Evolutionary conservation across 1,140 invertebrate genomes (phyloP), one percentile per base, ranked within the genome.

Genomic region (Dryas iulia): DNA sequence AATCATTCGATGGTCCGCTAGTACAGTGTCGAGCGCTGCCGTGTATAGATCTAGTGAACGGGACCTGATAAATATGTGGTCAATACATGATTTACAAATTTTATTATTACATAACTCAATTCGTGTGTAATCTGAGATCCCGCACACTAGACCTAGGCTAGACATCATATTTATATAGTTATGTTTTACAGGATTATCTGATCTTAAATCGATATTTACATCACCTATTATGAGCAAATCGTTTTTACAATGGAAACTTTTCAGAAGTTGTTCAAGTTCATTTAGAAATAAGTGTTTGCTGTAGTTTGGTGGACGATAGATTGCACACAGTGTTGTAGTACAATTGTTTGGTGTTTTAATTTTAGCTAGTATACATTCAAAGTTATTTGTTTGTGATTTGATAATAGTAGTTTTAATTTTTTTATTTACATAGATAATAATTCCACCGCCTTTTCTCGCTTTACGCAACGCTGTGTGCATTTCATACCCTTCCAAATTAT

Each of bases 121-220:
- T 47, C 59, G 25, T 8, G 64, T 71, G 23, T 71, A 63, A 28
- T 28, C 26, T 28, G n/a, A n/a, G n/a, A n/a, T n/a, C n/a, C n/a
- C n/a, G n/a, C n/a, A n/a, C n/a, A n/a, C n/a, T n/a, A n/a, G 26
- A 35, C 58, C 62, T n/a, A 60, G 14, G 8, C 28, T 26, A 31
- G 39, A 23, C 58, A 71, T 21, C 23, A 24, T 57, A 39, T 66
- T 61, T 52, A 30, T 57, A 63, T 67, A 71, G 18, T 62, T 35
- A 63, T 62, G 31, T 33, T 59, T 59, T 52, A 63, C 21, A 62
- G 58, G 26, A 62, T 59, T 39, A 30, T 30, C 11, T 23, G 6
- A n/a, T 53, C 63, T 67, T 63, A 66, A n/a, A 24, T 71, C 24
- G 2, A 71, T 71, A 57, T 71, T 71, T n/a, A 62, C 58, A 18